A percentile compares a stretch with the other conserved stretches of the same genome.
phyloP scores from a whole-genome alignment of 1,140 invertebrate species.

The Drosophila chauvacae region DNA sequence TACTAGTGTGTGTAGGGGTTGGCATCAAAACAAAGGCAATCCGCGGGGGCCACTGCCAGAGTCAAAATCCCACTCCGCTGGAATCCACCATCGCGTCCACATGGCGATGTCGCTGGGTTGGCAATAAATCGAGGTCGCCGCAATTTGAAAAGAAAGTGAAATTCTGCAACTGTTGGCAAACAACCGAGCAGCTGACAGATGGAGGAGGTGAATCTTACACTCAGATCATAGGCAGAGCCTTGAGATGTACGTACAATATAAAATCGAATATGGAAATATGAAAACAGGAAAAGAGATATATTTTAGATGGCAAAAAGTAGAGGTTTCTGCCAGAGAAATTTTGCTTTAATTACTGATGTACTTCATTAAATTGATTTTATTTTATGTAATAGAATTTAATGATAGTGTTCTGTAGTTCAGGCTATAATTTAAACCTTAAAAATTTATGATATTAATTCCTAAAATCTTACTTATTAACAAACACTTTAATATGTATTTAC shows the following conservation, averaged over 20 bases:
- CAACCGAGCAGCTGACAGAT: conserved; percentile 63
- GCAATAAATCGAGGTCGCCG: conserved; percentile 75
- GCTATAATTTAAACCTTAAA: too few species aligned
- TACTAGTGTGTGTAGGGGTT: background rate
- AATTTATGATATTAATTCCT: too few species aligned
- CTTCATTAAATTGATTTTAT: background rate
- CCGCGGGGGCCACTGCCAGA: conserved; percentile 46
- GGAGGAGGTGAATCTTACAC: conserved; percentile 46
- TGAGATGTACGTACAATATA: background rate
- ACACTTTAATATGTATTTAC: background rate
- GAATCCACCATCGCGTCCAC: conserved; percentile 41
- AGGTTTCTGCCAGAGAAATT: background rate
- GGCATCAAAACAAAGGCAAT: conserved; percentile 68
- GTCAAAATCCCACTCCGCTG: conserved; percentile 22
- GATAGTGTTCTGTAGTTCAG: too few species aligned
- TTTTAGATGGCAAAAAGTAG: background rate
- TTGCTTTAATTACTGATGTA: background rate
- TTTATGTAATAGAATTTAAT: background rate
- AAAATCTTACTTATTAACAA: too few species aligned
- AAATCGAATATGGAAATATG: background rate
- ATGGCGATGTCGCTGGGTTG: conserved; percentile 51
- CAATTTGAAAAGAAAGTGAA: conserved; percentile 82
- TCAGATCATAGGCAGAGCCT: background rate
- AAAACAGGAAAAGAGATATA: too few species aligned
- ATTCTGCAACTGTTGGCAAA: conserved; percentile 73